phyloP scores from a whole-genome alignment of 1,140 invertebrate genomes.

The Drosophila tristis region DNA sequence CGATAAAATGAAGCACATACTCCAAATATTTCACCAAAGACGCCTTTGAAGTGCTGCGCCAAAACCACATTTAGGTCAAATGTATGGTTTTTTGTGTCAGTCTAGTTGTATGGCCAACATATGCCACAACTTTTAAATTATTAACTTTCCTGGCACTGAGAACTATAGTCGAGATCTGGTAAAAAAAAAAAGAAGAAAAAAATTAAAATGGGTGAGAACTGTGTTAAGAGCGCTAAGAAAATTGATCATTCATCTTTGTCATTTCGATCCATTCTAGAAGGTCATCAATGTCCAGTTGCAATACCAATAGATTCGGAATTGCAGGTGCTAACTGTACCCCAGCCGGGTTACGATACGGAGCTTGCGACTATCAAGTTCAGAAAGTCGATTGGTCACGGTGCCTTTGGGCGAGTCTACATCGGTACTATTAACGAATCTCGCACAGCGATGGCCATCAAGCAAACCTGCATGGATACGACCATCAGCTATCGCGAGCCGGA shows the following conservation, averaged over 20 bases:
- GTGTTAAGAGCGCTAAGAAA: background rate
- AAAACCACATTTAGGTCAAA: no score
- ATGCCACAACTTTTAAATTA: no score
- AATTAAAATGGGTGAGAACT: conserved; percentile 12
- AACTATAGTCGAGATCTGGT: background rate
- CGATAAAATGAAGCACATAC: no score
- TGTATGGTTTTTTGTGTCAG: background rate
- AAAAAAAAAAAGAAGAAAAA: background rate
- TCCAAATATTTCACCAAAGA: no score
- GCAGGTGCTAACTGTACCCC: background rate
- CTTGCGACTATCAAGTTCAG: conserved; percentile 14
- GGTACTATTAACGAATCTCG: conserved; percentile 8
- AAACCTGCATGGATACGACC: conserved; percentile 16
- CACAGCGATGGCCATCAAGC: conserved; percentile 42
- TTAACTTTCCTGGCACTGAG: background rate
- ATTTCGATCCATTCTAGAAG: background rate
- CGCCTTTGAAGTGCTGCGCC: no score
- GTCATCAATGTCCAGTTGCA: background rate
- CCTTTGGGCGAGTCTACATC: conserved; percentile 49
- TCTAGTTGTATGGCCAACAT: background rate
- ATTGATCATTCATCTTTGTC: no score
- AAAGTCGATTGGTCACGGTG: conserved; percentile 31
- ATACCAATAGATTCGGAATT: conserved; percentile 16
- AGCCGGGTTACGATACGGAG: background rate
- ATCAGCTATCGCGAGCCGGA: conserved; percentile 20